A percentile compares a stretch with the other conserved stretches of the same genome.
Conservation (phyloP, 2,113 vertebrate species). For the Morone saxatilis region DNA sequence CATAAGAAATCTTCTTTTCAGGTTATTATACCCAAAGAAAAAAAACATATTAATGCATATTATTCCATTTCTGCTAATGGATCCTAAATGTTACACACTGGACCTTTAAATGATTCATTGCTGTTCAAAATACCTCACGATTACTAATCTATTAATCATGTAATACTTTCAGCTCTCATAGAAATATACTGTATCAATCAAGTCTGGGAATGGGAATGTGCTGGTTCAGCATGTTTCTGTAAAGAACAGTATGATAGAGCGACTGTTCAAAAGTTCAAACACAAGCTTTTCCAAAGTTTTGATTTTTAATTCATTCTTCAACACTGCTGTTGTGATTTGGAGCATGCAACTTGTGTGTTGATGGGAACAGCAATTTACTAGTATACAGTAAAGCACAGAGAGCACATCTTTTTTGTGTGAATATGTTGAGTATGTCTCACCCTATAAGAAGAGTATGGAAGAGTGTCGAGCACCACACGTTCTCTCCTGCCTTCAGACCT, state of each 20-base stretch:
- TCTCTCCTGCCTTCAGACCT: slow-evolving; percentile 91
- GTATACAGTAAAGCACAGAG: not conserved
- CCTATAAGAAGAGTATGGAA: slow-evolving; percentile 94
- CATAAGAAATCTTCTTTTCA: too few relatives aligned
- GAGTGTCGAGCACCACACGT: slow-evolving; percentile 88
- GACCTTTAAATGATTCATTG: not conserved
- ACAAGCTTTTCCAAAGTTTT: not conserved
- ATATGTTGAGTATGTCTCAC: slow-evolving; percentile 76
- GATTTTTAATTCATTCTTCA: too few relatives aligned
- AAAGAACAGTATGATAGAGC: not conserved
- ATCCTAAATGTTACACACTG: too few relatives aligned
- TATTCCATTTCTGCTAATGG: too few relatives aligned
- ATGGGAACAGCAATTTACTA: too few relatives aligned
- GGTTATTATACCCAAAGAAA: too few relatives aligned
- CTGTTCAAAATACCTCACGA: not conserved
- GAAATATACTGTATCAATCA: not conserved
- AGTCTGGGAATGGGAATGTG: not conserved
- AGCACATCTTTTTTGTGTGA: not conserved
- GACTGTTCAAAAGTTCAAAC: not conserved
- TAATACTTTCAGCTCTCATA: not conserved
- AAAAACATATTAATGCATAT: too few relatives aligned
- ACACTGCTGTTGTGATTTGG: too few relatives aligned
- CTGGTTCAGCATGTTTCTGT: not conserved
- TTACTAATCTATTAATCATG: not conserved
- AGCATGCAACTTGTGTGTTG: too few relatives aligned